These are phyloP conservation scores for Notoglanidium macrostoma DNA, from an alignment of 2,797 vertebrate species.

Conservation along the genomic window DNA sequence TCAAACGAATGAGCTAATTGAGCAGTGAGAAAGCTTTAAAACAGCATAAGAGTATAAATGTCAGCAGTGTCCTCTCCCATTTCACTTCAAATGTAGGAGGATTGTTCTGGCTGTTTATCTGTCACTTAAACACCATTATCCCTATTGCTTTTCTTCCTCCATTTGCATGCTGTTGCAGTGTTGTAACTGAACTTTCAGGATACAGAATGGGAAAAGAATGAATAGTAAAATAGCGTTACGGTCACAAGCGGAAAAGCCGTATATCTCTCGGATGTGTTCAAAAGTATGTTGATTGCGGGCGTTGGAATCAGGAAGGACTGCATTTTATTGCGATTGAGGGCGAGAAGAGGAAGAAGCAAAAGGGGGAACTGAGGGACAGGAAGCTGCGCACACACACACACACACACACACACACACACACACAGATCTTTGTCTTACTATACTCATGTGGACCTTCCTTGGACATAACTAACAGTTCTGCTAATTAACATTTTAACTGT, in stretches of 20 bases:
- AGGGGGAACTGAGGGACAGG: neutral
- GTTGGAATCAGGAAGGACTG: conserved; percentile 57
- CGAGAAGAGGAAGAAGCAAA: neutral
- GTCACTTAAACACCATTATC: conserved; percentile 34
- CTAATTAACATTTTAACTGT: neutral
- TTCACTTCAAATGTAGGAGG: conserved; percentile 18
- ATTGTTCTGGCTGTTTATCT: conserved; percentile 30
- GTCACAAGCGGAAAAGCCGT: conserved; percentile 36
- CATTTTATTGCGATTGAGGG: conserved; percentile 27
- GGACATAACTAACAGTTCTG: neutral
- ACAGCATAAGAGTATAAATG: conserved; percentile 18
- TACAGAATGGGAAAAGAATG: neutral
- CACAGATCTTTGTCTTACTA: neutral
- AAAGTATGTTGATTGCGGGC: conserved; percentile 58
- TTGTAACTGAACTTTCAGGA: neutral
- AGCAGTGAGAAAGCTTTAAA: conserved; percentile 40
- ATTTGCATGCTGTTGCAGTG: neutral
- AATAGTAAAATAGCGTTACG: conserved; percentile 35
- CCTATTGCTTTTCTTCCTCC: conserved; percentile 25
- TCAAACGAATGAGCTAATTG: conserved; percentile 46
- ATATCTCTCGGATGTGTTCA: conserved; percentile 56
- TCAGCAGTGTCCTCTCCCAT: conserved; percentile 46
- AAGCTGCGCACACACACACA: conserved; percentile 9
- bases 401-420: neutral
- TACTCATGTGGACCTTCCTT: neutral